These are phyloP conservation scores for Ophonus ardosiacus DNA, from an alignment of 2,888 invertebrate genomes.

Conservation along the genomic window DNA sequence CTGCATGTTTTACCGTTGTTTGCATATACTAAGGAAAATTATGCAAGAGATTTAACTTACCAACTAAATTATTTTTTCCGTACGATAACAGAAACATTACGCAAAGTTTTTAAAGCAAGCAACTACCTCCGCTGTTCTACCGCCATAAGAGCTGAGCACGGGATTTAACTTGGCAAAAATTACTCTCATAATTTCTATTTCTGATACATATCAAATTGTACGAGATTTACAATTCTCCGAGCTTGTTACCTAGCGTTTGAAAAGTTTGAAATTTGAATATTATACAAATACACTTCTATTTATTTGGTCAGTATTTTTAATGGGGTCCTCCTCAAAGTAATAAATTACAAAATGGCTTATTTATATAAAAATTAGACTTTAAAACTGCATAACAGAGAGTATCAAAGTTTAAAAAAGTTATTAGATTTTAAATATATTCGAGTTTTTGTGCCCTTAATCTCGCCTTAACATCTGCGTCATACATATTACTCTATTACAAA, in stretches of 20 bases:
- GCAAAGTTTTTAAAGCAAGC: conserved; percentile 69
- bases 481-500: too few relatives aligned
- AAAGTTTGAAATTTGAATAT: conserved; percentile 70
- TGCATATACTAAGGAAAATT: conserved; percentile 57
- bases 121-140: neutral
- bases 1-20: conserved; percentile 27
- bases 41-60: conserved; percentile 60
- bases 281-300: conserved; percentile 48
- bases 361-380: too few relatives aligned
- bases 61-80: conserved; percentile 63
- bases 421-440: too few relatives aligned
- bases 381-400: too few relatives aligned
- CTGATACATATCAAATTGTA: conserved; percentile 73
- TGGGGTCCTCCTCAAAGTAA: too few relatives aligned
- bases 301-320: too few relatives aligned
- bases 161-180: conserved; percentile 71
- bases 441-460: too few relatives aligned
- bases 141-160: conserved; percentile 45
- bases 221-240: conserved; percentile 72
- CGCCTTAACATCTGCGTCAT: too few relatives aligned
- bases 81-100: conserved; percentile 63
- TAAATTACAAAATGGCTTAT: too few relatives aligned
- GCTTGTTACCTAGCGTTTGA: conserved; percentile 70
- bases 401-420: too few relatives aligned
- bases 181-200: conserved; percentile 73